Evolutionary conservation across 2,797 vertebrate species (phyloP).

Genomic region (Salmo trutta): DNA sequence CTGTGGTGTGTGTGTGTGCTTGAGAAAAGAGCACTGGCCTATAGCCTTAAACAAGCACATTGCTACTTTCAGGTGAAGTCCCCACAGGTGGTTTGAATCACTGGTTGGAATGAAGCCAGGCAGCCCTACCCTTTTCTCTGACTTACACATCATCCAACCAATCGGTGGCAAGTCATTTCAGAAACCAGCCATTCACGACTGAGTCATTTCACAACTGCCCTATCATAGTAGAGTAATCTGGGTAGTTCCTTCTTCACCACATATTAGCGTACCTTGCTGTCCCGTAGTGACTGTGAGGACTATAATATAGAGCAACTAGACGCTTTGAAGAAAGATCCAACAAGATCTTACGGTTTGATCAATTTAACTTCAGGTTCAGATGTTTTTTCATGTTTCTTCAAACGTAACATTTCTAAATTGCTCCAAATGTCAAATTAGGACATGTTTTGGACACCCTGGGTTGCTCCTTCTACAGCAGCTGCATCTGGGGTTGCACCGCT

Average conservation of each 20-base stretch:
- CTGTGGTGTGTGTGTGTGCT: constrained; percentile 3
- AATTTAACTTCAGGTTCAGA: too few species aligned
- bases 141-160: constrained; percentile 25
- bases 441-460: too few species aligned
- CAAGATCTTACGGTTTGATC: too few species aligned
- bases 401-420: too few species aligned
- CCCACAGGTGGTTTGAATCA: constrained; percentile 36
- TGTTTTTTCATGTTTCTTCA: too few species aligned
- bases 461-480: too few species aligned
- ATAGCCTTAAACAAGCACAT: constrained; percentile 25
- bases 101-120: constrained; percentile 18
- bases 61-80: constrained; percentile 50
- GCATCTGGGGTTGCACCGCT: too few species aligned
- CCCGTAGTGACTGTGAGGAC: not conserved
- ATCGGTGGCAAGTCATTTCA: constrained; percentile 22
- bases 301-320: not conserved
- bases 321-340: not conserved
- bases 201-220: not conserved
- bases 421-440: too few species aligned
- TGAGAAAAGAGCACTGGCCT: not conserved
- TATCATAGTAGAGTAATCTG: not conserved
- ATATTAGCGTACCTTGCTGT: not conserved
- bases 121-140: constrained; percentile 22
- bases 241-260: not conserved
- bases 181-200: not conserved